phyloP scores from a whole-genome alignment of 2,113 vertebrate species.

The Phaethon lepturus region DNA sequence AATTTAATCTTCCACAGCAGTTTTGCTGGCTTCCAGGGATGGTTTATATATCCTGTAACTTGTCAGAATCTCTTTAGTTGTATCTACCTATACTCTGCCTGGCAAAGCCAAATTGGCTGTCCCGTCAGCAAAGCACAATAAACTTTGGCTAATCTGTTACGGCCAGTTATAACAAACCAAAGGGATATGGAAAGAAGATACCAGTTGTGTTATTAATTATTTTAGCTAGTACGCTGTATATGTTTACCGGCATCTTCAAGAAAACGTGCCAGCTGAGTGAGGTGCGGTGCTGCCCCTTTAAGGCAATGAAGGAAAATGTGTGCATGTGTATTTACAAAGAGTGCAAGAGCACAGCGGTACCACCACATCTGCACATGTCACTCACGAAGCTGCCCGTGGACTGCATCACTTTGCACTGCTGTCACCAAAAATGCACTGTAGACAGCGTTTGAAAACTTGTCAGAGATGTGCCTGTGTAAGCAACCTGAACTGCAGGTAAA shows the following conservation, averaged over 20 bases:
- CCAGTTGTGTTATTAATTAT: neutral
- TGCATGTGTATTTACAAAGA: constrained; percentile 16
- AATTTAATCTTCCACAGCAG: neutral
- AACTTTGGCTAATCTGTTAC: neutral
- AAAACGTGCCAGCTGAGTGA: neutral
- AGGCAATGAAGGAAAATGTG: constrained; percentile 22
- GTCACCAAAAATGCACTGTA: constrained; percentile 36
- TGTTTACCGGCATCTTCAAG: neutral
- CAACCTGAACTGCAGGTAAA: constrained; percentile 46
- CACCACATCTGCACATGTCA: constrained; percentile 40
- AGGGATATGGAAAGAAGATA: neutral
- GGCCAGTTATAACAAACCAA: neutral
- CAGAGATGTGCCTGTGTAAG: constrained; percentile 15
- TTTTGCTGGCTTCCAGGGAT: neutral
- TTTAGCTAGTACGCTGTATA: neutral
- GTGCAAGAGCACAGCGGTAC: neutral
- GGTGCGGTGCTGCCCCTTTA: constrained; percentile 50
- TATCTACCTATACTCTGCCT: neutral
- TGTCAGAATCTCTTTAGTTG: neutral
- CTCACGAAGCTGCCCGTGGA: neutral
- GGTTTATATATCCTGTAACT: neutral
- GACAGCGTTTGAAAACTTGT: neutral
- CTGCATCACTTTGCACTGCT: neutral
- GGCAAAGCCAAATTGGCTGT: neutral
- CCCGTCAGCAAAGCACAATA: neutral